Conservation (phyloP, 2,113 vertebrate species). For the Semnornis frantzii region DNA sequence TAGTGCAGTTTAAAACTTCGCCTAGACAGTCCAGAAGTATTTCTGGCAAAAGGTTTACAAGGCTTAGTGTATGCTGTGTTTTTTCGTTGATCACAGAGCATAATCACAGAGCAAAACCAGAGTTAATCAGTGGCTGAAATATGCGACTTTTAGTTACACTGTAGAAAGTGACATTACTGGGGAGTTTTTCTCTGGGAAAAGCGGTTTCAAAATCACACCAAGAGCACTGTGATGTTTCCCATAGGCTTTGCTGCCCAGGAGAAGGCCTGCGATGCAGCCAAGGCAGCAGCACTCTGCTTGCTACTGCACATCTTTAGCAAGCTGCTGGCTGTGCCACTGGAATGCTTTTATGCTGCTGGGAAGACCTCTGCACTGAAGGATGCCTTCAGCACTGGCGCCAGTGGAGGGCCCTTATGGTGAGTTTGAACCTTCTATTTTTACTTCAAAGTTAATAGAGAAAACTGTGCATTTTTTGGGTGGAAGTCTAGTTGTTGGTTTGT, state of each 20-base stretch:
- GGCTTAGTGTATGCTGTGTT: not conserved
- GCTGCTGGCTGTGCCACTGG: not conserved
- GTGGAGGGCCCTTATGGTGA: not conserved
- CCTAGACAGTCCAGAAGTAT: too few relatives aligned
- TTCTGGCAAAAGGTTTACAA: not conserved
- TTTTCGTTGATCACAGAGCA: not conserved
- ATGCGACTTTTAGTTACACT: not conserved
- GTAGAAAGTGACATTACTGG: accelerated
- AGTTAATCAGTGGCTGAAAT: not conserved
- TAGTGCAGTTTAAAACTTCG: not conserved
- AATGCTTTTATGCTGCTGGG: not conserved
- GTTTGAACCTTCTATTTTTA: not conserved
- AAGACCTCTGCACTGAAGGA: not conserved
- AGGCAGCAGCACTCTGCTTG: not conserved
- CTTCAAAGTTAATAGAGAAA: not conserved
- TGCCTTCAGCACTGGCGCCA: not conserved
- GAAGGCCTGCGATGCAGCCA: not conserved
- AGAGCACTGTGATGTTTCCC: not conserved
- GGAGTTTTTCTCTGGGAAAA: not conserved
- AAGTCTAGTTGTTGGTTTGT: not conserved
- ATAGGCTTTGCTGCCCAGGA: not conserved
- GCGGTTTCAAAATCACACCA: not conserved
- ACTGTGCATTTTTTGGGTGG: not conserved
- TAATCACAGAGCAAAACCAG: not conserved
- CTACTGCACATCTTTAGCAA: not conserved